Evolutionary conservation across 2,888 invertebrate species (phyloP), one percentile per base, ranked within the genome.

Genomic region (Netelia virgata): DNA sequence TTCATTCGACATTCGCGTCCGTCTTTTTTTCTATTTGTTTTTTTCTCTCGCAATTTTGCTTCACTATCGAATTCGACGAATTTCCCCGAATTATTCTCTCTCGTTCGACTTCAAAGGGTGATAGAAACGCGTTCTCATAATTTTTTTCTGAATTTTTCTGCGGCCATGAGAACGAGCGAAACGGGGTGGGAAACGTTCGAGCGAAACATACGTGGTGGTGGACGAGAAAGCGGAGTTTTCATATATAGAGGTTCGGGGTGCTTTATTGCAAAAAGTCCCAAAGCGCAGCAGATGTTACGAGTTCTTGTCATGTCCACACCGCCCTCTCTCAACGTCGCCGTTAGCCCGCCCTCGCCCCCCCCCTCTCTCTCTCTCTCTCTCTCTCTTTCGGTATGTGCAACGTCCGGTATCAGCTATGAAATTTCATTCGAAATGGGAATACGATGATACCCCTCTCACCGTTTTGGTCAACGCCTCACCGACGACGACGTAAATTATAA

Each of bases 211-310:
- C 63, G 23, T 23, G 23, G 73, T 79, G 80, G 28, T 28, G 28
- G 28, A 28, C 28, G 72, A 81, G 64, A 81, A 82, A 74, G 63
- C 28, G 18, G 63, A 61, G 81, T 74, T 84, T 78, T 69, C 74
- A 77, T 74, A 79, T 64, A 82, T 69, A 84, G 82, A 75, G 70
- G 47, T 53, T 36, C 70, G 75, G 16, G 86, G 87, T 88, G 90
- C 91, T 92, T 92, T 92, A 92, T 92, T 92, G 90, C 92, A 92
- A 92, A 92, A 92, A 92, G 74, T 84, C 88, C 88, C 88, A 88
- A 89, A 88, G 90, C 89, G 90, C 91, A 89, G 92, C 92, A 91
- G 92, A 92, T 92, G 92, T 91, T 91, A 90, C 92, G 90, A 83
- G 89, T 88, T 84, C 84, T 84, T 84, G 82, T 84, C 84, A 53